Evolutionary conservation across 2,888 invertebrate genomes (phyloP).

Genomic region (Lutraria lutraria): DNA sequence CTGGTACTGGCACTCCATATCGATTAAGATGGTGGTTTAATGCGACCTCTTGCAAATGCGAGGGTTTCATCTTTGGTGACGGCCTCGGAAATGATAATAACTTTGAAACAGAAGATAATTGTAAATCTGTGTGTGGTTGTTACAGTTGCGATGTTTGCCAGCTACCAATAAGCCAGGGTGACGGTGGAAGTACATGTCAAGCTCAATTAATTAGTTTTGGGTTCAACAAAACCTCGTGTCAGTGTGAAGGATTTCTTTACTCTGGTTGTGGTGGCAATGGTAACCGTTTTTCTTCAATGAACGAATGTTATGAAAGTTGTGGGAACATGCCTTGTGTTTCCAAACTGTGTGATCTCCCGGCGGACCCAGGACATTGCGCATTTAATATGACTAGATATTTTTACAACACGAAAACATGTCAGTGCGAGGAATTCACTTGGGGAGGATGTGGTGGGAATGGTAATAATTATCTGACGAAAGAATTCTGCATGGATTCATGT

Average conservation of each 20-base stretch:
- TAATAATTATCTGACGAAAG: constrained; percentile 33
- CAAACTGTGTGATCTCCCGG: constrained; percentile 16
- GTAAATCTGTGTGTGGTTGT: background rate
- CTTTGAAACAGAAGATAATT: constrained; percentile 12
- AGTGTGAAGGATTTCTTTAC: constrained; percentile 47
- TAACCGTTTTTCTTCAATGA: constrained; percentile 32
- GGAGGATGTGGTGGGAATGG: constrained; percentile 50
- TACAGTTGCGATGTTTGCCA: no score
- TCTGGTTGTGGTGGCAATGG: constrained; percentile 50
- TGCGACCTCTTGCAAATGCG: constrained; percentile 9
- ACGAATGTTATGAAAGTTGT: constrained; percentile 25
- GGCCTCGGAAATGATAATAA: constrained; percentile 33
- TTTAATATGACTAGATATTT: constrained; percentile 33
- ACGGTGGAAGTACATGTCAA: background rate
- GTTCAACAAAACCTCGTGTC: constrained; percentile 27
- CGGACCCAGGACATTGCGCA: constrained; percentile 34
- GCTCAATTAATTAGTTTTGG: constrained; percentile 24
- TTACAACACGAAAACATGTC: constrained; percentile 18
- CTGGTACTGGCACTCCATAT: background rate
- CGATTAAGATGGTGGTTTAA: constrained; percentile 23
- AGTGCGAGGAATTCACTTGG: constrained; percentile 38
- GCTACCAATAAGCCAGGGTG: constrained; percentile 28
- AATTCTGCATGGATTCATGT: constrained; percentile 26
- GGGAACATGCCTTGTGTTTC: background rate
- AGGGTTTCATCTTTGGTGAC: background rate